Conservation (phyloP, 92 coral and sea anemone genomes). For the Epizoanthus scotinus region DNA sequence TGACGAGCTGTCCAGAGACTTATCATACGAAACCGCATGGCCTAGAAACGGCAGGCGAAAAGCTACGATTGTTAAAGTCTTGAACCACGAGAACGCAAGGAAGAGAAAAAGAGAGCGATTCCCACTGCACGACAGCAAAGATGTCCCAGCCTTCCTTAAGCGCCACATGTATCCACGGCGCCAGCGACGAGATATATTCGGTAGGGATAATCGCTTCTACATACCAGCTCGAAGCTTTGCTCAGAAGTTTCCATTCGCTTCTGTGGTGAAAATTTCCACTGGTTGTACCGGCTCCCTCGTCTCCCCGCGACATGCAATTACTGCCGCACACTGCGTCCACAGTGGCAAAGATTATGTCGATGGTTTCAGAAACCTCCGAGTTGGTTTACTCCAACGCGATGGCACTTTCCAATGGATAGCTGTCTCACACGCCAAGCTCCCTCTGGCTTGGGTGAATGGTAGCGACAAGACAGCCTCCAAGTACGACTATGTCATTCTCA, state of each 20-base stretch:
- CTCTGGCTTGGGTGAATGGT: constrained; percentile 84
- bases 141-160: constrained; percentile 31
- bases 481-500: constrained; percentile 85
- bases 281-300: constrained; percentile 92
- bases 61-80: constrained; percentile 45
- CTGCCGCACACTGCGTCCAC: constrained; percentile 95
- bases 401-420: constrained; percentile 65
- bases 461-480: constrained; percentile 73
- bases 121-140: constrained; percentile 36
- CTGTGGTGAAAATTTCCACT: constrained; percentile 79
- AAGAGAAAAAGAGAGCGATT: constrained; percentile 36
- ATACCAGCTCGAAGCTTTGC: constrained; percentile 54
- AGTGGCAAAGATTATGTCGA: constrained; percentile 79
- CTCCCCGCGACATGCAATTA: constrained; percentile 84
- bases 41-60: constrained; percentile 71
- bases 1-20: constrained; percentile 54
- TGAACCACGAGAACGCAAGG: constrained; percentile 37
- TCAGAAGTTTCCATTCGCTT: constrained; percentile 77
- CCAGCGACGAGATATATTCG: constrained; percentile 49
- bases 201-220: constrained; percentile 45
- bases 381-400: constrained; percentile 70
- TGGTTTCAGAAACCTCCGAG: constrained; percentile 65
- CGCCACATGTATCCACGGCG: constrained; percentile 47
- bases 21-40: constrained; percentile 81
- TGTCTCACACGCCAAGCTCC: constrained; percentile 62